phyloP scores from a whole-genome alignment of 2,797 vertebrate genomes.

The Pseudochromis fuscus region DNA sequence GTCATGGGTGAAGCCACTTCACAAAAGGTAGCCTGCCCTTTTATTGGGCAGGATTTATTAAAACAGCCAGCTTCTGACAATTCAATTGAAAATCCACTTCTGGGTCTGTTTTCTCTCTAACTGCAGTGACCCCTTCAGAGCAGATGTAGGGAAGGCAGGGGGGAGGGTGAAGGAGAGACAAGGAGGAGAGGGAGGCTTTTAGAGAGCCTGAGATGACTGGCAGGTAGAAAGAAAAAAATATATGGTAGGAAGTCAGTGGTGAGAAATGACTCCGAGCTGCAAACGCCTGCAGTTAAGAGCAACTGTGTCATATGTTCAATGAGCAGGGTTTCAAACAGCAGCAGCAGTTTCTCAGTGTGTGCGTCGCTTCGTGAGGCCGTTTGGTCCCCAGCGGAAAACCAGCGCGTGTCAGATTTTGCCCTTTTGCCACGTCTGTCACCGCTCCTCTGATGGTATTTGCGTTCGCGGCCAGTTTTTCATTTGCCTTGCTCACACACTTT shows the following conservation, averaged over 20 bases:
- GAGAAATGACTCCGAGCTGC: constrained; percentile 61
- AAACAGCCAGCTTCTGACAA: constrained; percentile 81
- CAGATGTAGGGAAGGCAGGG: constrained; percentile 31
- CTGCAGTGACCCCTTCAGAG: constrained; percentile 75
- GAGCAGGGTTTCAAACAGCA: constrained; percentile 57
- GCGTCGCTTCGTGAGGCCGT: constrained; percentile 47
- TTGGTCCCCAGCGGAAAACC: constrained; percentile 49
- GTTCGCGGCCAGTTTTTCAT: constrained; percentile 69
- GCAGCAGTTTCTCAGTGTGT: constrained; percentile 47
- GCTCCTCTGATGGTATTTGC: constrained; percentile 78
- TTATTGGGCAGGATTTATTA: constrained; percentile 83
- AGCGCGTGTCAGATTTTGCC: constrained; percentile 68
- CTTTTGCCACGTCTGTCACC: constrained; percentile 72
- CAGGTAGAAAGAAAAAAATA: constrained; percentile 55
- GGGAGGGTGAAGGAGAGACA: constrained; percentile 35
- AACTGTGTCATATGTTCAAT: constrained; percentile 54
- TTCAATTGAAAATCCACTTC: constrained; percentile 81
- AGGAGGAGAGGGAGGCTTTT: constrained; percentile 48
- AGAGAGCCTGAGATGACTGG: constrained; percentile 66
- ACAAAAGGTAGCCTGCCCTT: constrained; percentile 80
- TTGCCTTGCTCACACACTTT: constrained; percentile 54
- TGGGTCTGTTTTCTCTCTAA: constrained; percentile 78
- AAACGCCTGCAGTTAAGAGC: constrained; percentile 63
- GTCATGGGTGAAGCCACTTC: constrained; percentile 77
- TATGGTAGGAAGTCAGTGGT: constrained; percentile 41